Evolutionary conservation across 2,113 vertebrate species (phyloP), one percentile per base, ranked within the genome.

Genomic region (Triplophysa siluroides): DNA sequence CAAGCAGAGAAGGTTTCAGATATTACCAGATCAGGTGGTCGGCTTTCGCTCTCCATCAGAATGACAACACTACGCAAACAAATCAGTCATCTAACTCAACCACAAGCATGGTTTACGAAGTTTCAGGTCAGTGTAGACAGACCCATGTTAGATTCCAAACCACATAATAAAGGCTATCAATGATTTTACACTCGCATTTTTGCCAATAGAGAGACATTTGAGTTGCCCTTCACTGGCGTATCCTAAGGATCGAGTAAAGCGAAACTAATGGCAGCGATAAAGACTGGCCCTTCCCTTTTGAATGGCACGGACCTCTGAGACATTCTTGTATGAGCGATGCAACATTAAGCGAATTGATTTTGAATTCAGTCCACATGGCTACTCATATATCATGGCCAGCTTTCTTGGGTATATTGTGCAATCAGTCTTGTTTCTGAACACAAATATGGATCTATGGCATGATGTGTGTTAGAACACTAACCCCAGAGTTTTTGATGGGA

Each of bases 341-440:
- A 90, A 92, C 89, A 91, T 91, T 90, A 92, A 90, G 81, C 88
- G 88, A 88, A 92, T 88, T 90, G 85, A 91, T 91, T 91, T 89
- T 83, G 80, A 88, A 90, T 89, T 91, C 89, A 63, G 69, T 83
- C 82, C 83, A 88, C 81, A 77, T 81, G 78, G 77, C 80, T 43
- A 62, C 70, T 80, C 19, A 71, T 91, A 90, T 85, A 93, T 92
- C 89, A 90, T 6, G 61, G 63, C 87, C 65, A 80, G 85, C 77
- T 80, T 81, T 65, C 43, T 66, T 77, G 79, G 85, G 81, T 81
- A 86, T 87, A 85, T 85, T 66, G 33, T 33, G 14, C 87, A 88
- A 88, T 92, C 79, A 50, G 82, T 91, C 89, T 90, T 89, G 89
- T 91, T 92, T 89, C 91, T 65, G 85, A 75, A 80, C 68, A 86